phyloP scores from a whole-genome alignment of 2,797 vertebrate genomes.

The Ctenopoma multispine region DNA sequence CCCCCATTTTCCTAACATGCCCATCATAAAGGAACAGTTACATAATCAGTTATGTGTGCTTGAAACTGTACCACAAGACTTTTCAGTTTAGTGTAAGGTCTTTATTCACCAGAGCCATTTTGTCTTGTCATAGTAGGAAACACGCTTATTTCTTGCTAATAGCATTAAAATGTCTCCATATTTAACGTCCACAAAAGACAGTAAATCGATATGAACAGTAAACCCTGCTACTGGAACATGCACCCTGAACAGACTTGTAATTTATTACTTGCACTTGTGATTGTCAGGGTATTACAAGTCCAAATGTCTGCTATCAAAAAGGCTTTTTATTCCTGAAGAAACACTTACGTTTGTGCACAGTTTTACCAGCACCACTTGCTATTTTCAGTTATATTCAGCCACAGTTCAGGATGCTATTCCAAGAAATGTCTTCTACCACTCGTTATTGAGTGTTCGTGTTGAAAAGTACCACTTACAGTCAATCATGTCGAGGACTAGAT shows the following conservation, averaged over 20 bases:
- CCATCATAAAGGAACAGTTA: background rate
- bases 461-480: background rate
- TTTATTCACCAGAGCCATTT: background rate
- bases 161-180: background rate
- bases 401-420: background rate
- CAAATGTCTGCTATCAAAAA: conserved; percentile 6
- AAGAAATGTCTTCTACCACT: background rate
- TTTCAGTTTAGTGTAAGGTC: background rate
- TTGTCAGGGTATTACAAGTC: background rate
- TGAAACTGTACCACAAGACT: background rate
- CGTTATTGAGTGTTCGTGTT: background rate
- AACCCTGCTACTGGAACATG: background rate
- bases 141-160: background rate
- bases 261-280: background rate
- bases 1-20: background rate
- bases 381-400: background rate
- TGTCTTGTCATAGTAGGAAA: background rate
- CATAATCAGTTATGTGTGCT: background rate
- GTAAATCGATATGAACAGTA: background rate
- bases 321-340: background rate
- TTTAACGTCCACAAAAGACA: background rate
- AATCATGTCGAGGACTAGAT: background rate
- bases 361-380: background rate
- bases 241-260: background rate
- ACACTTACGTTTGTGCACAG: background rate